Percentiles rank a stretch among this genome's conserved stretches.
Conservation (phyloP, 2,113 vertebrate genomes). For the Hippocampus zosterae region DNA sequence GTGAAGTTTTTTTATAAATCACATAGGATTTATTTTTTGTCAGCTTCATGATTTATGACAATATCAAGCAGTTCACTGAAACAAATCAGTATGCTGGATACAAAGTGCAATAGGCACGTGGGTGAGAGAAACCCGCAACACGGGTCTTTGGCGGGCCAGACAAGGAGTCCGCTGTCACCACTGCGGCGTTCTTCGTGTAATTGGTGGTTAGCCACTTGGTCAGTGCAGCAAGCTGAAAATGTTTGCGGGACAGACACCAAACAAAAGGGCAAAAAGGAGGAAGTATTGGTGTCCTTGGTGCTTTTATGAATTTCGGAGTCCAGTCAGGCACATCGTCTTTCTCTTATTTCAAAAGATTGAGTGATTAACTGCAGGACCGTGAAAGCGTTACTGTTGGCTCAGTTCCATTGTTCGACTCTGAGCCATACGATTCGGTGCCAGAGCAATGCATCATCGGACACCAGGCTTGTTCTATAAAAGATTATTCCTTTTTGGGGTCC, state of each 20-base stretch:
- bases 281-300: slow-evolving; percentile 22
- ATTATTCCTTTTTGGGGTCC: slow-evolving; percentile 30
- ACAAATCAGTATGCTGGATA: slow-evolving; percentile 24
- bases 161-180: slow-evolving; percentile 47
- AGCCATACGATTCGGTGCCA: slow-evolving; percentile 11
- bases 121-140: slow-evolving; percentile 47
- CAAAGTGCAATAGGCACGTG: slow-evolving; percentile 30
- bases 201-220: slow-evolving; percentile 57
- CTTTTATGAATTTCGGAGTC: slow-evolving; percentile 40
- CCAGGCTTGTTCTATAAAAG: slow-evolving; percentile 14
- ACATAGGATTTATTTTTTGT: background rate
- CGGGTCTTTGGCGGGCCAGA: slow-evolving; percentile 33
- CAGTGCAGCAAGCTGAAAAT: slow-evolving; percentile 46
- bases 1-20: background rate
- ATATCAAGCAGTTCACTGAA: background rate
- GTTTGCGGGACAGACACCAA: slow-evolving; percentile 23
- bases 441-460: slow-evolving; percentile 20
- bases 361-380: slow-evolving; percentile 34
- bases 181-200: slow-evolving; percentile 55
- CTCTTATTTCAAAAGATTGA: slow-evolving; percentile 52
- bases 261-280: slow-evolving; percentile 4
- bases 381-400: slow-evolving; percentile 24
- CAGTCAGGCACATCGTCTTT: slow-evolving; percentile 31
- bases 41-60: background rate
- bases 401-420: slow-evolving; percentile 34